Base-by-base conservation (phyloP, 2,888 invertebrate species). In the Acheta domesticus region DNA sequence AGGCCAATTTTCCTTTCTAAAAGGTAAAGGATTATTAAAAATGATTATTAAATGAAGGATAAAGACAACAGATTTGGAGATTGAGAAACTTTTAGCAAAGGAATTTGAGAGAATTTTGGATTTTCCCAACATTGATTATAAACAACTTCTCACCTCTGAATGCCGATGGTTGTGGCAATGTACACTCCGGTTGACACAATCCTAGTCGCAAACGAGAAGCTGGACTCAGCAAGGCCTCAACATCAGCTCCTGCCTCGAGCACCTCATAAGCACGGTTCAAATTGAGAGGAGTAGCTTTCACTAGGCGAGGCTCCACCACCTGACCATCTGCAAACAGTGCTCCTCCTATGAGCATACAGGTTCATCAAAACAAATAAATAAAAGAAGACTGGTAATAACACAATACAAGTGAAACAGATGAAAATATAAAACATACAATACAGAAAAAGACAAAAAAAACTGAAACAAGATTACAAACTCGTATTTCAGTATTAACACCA, bases 341-440 rank as follows among this genome's bases (percentile, higher is more conserved):
- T 36, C 36, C 36, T 36, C 36, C 36, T 36, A 36, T 36, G 36
- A 36, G 36, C 78, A 36, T 36, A 36, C 36, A 36, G 36, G 36
- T 36, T 36, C 36, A 36, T 36, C 36, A 36, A 36, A 36, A 36
- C 36, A 8, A 36, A 36, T 36, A 36, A 36, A 8, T 36, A 36
- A 8, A 36, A 36, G 36, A 36, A 36, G 4, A 36, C 23, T 23
- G 23, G 23, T 4, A 14, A 74, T 11, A n/a, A 74, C 2, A 74
- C 20, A 11, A 74, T 16, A 77, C 49, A 77, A 74, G 23, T 73
- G 48, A 62, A 12, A 23, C 12, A 82, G 86, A 86, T 86, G 81
- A 11, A 79, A 80, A 80, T 36, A 36, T 36, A 36, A 36, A 36
- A 36, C 36, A 36, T 8, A 36, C 36, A 36, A 36, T 2, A 0